A percentile compares a stretch with the other conserved stretches of the same genome.
Conservation (phyloP, 1,140 invertebrate genomes). For the Saccostrea cuccullata region DNA sequence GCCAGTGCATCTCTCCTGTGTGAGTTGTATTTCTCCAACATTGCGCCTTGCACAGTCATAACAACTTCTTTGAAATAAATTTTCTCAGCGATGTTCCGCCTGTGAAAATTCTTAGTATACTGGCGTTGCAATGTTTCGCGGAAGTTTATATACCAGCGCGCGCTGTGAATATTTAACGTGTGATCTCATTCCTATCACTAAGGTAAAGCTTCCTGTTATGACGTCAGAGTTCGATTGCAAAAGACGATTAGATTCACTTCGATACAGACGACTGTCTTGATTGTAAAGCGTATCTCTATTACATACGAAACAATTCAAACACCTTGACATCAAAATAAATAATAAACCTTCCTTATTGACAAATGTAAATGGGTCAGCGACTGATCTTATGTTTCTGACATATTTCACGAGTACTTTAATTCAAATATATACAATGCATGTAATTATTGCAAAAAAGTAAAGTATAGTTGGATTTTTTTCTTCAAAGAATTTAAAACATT, state of each 20-base stretch:
- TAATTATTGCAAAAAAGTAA: no score
- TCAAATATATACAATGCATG: no score
- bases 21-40: neutral
- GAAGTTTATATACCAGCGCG: neutral
- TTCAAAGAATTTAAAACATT: no score
- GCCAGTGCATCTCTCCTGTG: neutral
- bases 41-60: neutral
- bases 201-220: constrained; percentile 23
- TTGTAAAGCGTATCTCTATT: neutral
- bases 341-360: no score
- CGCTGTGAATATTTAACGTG: constrained; percentile 20
- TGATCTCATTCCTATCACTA: neutral
- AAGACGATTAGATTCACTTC: neutral
- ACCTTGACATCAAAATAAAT: neutral
- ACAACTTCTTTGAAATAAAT: neutral
- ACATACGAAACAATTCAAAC: neutral
- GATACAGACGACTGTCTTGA: neutral
- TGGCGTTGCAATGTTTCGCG: neutral
- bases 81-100: neutral
- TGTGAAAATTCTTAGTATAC: neutral
- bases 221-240: neutral
- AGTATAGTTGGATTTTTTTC: no score
- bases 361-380: no score
- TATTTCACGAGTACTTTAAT: no score
- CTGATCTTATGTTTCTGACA: no score